Evolutionary conservation across 2,888 invertebrate genomes (phyloP).

Genomic region (Bhutanitis thaidina): DNA sequence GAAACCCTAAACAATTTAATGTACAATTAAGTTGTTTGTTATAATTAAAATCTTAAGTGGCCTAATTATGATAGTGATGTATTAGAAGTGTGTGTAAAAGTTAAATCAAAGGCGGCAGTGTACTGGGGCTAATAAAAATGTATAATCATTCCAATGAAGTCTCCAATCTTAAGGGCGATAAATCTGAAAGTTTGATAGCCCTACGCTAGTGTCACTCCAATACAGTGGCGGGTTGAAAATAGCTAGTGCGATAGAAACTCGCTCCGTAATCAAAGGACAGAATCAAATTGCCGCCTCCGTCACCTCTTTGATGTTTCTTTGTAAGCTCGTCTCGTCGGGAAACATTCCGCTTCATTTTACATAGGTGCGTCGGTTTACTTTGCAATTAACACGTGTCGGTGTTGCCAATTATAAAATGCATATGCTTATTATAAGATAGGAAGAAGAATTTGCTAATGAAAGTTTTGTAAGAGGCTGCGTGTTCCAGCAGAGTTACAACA

Average conservation of each 20-base stretch:
- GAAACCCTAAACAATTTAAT: too few relatives aligned
- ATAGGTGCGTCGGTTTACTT: constrained; percentile 3
- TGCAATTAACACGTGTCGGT: constrained; percentile 15
- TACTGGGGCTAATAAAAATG: background rate
- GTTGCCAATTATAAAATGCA: constrained; percentile 4
- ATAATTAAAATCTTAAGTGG: too few relatives aligned
- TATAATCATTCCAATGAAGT: background rate
- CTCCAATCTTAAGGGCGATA: background rate
- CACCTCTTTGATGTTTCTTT: constrained; percentile 65
- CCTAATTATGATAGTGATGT: too few relatives aligned
- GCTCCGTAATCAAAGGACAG: constrained; percentile 62
- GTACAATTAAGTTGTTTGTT: too few relatives aligned
- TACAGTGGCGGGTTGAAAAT: constrained; percentile 40
- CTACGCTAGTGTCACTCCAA: constrained; percentile 15
- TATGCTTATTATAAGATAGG: too few relatives aligned
- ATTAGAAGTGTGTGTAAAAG: too few relatives aligned
- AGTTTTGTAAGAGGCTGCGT: too few relatives aligned
- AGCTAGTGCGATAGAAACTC: constrained; percentile 47
- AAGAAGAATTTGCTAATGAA: too few relatives aligned
- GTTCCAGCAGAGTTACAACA: too few relatives aligned
- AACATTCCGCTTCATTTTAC: constrained; percentile 20
- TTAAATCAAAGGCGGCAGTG: background rate
- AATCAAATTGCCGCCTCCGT: constrained; percentile 57
- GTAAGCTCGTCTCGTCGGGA: constrained; percentile 52
- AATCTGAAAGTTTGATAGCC: constrained; percentile 19